Base-by-base conservation (phyloP, 1,140 invertebrate genomes). In the Propsilocerus akamusi region DNA sequence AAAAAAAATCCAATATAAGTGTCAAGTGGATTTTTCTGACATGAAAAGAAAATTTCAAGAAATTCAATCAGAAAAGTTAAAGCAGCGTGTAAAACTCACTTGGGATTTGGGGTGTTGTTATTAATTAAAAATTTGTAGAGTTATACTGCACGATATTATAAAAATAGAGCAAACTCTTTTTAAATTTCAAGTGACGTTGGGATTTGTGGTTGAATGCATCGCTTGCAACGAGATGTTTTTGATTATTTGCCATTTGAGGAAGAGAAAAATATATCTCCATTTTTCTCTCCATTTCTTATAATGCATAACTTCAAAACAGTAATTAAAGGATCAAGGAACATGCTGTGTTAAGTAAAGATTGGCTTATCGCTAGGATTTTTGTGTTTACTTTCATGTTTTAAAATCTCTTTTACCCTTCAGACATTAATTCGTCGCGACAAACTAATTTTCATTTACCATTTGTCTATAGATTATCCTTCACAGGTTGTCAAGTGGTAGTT, bases 131-230 rank as follows among this genome's bases (percentile, higher is more conserved):
- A n/a, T n/a, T n/a, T n/a, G n/a, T n/a, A n/a, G n/a, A n/a, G n/a
- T n/a, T n/a, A n/a, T n/a, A n/a, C n/a, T n/a, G 28, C 28, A 30
- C 28, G n/a, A 11, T 3, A 8, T 11, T 30, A 4, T 30, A 30
- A 11, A n/a, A 4, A 30, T 30, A 30, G 28, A 30, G n/a, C 10
- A 30, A 41, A 41, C 22, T 41, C 20, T 41, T 41, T n/a, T 22
- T 17, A 41, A 20, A 20, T 41, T 41, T 41, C 14, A 41, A 41
- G 22, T 41, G 34, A 20, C 14, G n/a, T n/a, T n/a, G 28, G 34
- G 34, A 41, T 41, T 41, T 41, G 34, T 41, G 34, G 12, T 20
- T 41, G 34, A 41, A 41, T 41, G 34, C 34, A 20, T 41, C 34
- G 17, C 34, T 41, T 41, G 5, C 14, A 17, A 8, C 10, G 22